Evolutionary conservation across 2,888 invertebrate species (phyloP).

Genomic region (Scaptomyza caliginosa): DNA sequence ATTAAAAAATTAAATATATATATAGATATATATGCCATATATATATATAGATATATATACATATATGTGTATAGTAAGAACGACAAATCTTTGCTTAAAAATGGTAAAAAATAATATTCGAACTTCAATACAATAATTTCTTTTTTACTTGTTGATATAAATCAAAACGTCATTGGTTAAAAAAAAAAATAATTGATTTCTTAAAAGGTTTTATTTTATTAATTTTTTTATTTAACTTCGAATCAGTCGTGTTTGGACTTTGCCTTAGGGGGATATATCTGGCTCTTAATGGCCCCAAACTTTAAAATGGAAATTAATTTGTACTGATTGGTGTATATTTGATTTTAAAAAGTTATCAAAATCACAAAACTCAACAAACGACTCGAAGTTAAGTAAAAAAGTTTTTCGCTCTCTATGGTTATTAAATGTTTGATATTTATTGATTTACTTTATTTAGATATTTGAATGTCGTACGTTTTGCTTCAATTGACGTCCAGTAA

Average conservation of each 20-base stretch:
- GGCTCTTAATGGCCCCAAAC: slow-evolving; percentile 42
- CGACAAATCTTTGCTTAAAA: slow-evolving; percentile 67
- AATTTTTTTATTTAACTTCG: slow-evolving; percentile 47
- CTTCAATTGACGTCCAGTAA: slow-evolving; percentile 66
- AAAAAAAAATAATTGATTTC: slow-evolving; percentile 20
- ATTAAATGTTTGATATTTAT: not conserved
- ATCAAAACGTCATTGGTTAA: slow-evolving; percentile 38
- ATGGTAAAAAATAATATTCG: slow-evolving; percentile 72
- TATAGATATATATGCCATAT: slow-evolving; percentile 34
- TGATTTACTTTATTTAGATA: not conserved
- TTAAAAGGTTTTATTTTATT: slow-evolving; percentile 12
- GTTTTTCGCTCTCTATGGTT: slow-evolving; percentile 11
- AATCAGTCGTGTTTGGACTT: slow-evolving; percentile 31
- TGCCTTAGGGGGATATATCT: slow-evolving; percentile 30
- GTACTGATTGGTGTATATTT: slow-evolving; percentile 70
- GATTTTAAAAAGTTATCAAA: slow-evolving; percentile 50
- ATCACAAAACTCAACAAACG: slow-evolving; percentile 16
- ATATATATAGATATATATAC: slow-evolving; percentile 35
- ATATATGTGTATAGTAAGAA: slow-evolving; percentile 33
- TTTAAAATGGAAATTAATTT: slow-evolving; percentile 77
- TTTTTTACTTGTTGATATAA: slow-evolving; percentile 33
- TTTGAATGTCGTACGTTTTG: slow-evolving; percentile 39
- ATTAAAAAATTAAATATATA: slow-evolving; percentile 48
- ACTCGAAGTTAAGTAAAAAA: slow-evolving; percentile 55
- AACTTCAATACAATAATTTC: slow-evolving; percentile 60